These are phyloP conservation scores for Trachurus trachurus DNA, from an alignment of 2,797 vertebrate genomes.

Conservation along the genomic window DNA sequence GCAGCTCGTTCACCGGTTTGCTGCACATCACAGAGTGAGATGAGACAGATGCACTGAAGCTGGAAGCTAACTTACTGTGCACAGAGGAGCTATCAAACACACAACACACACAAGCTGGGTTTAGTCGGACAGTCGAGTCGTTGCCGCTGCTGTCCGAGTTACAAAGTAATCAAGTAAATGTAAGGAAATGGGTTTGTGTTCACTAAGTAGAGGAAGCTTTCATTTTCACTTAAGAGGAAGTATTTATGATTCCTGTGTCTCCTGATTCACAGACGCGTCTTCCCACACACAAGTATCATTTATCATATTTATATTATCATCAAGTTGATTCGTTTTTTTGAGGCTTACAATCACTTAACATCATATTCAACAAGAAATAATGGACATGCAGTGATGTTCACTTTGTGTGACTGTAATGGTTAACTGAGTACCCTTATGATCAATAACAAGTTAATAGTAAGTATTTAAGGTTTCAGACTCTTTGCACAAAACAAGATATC, in stretches of 20 bases:
- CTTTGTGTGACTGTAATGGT: background rate
- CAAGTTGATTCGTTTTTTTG: too few relatives aligned
- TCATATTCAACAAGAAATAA: background rate
- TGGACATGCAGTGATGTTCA: background rate
- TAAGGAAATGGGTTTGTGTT: background rate
- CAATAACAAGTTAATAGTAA: background rate
- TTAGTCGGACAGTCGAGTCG: background rate
- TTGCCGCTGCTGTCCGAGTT: background rate
- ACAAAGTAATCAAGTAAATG: background rate
- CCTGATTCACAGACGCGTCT: background rate
- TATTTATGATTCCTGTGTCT: background rate
- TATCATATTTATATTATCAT: too few relatives aligned
- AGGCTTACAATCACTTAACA: background rate
- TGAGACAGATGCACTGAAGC: background rate
- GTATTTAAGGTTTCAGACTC: too few relatives aligned
- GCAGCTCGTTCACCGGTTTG: background rate
- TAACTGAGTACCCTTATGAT: background rate
- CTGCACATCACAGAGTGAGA: background rate
- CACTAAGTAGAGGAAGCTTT: conserved; percentile 1
- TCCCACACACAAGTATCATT: too few relatives aligned
- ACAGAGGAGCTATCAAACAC: background rate
- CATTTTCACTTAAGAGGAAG: background rate
- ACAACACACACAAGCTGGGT: conserved; percentile 11
- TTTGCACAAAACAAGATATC: too few relatives aligned
- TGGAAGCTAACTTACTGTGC: background rate